Evolutionary conservation across 2,113 vertebrate genomes (phyloP).

Genomic region (Epinephelus lanceolatus): DNA sequence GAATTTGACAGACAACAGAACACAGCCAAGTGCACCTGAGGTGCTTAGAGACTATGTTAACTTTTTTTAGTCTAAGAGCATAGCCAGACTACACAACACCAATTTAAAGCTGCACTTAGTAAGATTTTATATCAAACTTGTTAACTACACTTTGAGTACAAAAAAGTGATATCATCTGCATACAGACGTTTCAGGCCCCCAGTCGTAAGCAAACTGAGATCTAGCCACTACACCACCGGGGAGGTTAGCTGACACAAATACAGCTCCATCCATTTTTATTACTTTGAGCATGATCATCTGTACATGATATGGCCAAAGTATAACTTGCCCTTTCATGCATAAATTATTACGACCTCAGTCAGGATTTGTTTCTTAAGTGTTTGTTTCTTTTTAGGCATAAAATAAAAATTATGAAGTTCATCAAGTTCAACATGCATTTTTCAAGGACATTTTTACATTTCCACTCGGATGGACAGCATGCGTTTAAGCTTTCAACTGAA

Average conservation of each 20-base stretch:
- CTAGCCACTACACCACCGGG: slow-evolving; percentile 12
- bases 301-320: neutral
- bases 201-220: neutral
- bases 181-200: neutral
- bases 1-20: slow-evolving; percentile 48
- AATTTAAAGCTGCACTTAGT: slow-evolving; percentile 57
- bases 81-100: slow-evolving; percentile 9
- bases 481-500: no score
- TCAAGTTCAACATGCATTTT: no score
- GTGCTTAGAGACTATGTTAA: slow-evolving; percentile 42
- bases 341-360: no score
- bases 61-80: slow-evolving; percentile 17
- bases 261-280: slow-evolving; percentile 2
- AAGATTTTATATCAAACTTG: neutral
- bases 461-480: no score
- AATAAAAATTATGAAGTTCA: no score
- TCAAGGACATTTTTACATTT: no score
- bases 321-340: neutral
- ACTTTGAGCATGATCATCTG: neutral
- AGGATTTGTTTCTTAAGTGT: no score
- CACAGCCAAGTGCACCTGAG: slow-evolving; percentile 45
- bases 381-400: no score
- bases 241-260: slow-evolving; percentile 3
- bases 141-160: neutral
- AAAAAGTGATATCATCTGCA: neutral